Evolutionary conservation across 2,797 vertebrate genomes (phyloP).

Genomic region (Tarsius wallacei): DNA sequence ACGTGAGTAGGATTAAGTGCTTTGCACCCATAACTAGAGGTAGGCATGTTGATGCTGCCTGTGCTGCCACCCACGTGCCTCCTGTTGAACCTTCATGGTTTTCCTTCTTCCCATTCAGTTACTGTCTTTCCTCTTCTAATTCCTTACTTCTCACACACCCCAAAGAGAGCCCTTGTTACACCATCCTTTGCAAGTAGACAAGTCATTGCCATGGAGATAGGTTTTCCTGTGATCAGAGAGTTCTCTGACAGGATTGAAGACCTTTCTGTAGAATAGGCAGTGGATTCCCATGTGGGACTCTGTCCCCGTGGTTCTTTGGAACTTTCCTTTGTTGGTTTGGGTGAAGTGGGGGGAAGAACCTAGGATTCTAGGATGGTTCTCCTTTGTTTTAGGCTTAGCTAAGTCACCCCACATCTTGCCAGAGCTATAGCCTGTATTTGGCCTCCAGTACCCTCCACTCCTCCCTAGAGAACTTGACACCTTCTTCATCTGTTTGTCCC

Average conservation of each 20-base stretch:
- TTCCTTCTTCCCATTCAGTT: neutral
- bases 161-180: neutral
- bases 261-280: neutral
- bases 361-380: neutral
- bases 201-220: neutral
- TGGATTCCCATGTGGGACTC: neutral
- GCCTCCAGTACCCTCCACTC: slow-evolving; percentile 32
- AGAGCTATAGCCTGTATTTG: slow-evolving; percentile 55
- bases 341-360: neutral
- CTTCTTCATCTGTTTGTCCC: slow-evolving; percentile 86
- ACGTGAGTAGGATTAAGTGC: neutral
- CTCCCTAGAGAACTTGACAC: slow-evolving; percentile 85
- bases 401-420: slow-evolving; percentile 47
- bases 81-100: neutral
- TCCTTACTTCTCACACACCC: neutral
- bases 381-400: slow-evolving; percentile 56
- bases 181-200: neutral
- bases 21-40: too few species aligned
- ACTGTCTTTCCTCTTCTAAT: neutral
- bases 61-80: neutral
- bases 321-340: neutral
- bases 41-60: neutral
- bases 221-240: neutral
- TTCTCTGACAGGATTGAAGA: neutral
- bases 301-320: neutral